Evolutionary conservation across 2,888 invertebrate genomes (phyloP), one percentile per base, ranked within the genome.

Genomic region (Cosmia trapezina): DNA sequence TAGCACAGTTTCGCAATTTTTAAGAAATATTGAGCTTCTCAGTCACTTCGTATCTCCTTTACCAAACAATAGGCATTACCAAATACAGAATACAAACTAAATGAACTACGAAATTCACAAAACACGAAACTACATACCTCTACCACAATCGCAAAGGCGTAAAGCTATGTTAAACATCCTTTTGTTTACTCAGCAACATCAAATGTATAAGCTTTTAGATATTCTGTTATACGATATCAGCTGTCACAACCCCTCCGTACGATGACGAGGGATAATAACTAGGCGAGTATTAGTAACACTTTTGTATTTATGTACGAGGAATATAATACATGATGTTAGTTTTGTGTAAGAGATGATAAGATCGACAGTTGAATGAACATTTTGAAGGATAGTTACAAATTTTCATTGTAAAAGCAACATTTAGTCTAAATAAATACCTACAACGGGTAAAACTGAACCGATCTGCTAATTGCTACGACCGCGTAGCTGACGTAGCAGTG

Each of bases 221-320:
- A 76, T 83, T 83, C 73, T 84, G 85, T 85, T 89, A 89, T 87
- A 86, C 77, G 86, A 88, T 88, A 88, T 88, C 85, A 78, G 81
- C 88, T 89, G 89, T 88, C 89, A 86, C 77, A 84, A 85, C 86
- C 69, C 67, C 81, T 81, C 79, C 84, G 77, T 83, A 81, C 63
- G 71, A 77, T 91, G 91, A 92, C 88, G 87, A 90, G 86, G 91
- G 91, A 91, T 91, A 92, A 91, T 90, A 89, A 87, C 80, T 78
- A 68, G 57, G 74, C 63, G 65, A 76, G 73, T 81, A 76, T 84
- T 81, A 78, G 73, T 78, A 76, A 80, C 78, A 74, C 68, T 70
- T 78, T 63, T 83, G 71, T 82, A 73, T 83, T 72, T 75, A 65
- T 69, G 47, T 66, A 60, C 37, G 19, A 28, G 28, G n/a, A 17